Evolutionary conservation across 2,113 vertebrate species (phyloP).

Genomic region (Cochlearius cochlearius): DNA sequence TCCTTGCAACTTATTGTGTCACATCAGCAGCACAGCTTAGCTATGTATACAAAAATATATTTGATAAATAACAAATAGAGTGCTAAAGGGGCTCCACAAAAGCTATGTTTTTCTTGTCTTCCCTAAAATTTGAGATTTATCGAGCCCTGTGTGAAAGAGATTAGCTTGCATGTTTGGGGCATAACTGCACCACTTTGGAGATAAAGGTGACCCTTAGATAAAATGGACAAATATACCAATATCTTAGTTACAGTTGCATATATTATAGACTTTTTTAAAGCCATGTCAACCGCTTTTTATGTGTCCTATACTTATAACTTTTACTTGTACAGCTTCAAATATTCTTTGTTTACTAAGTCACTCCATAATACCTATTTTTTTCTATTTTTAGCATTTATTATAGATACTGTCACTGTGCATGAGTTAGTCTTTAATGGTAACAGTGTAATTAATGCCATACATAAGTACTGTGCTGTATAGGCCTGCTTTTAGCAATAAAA

Average conservation of each 20-base stretch:
- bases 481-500: not conserved
- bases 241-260: not conserved
- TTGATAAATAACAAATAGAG: not conserved
- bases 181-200: not conserved
- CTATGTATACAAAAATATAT: not conserved
- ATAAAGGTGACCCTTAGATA: not conserved
- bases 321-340: not conserved
- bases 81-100: not conserved
- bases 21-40: not conserved
- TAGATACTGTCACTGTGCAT: not conserved
- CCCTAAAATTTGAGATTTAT: not conserved
- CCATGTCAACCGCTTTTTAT: not conserved
- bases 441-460: not conserved
- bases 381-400: not conserved
- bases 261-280: not conserved
- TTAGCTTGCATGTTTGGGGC: not conserved
- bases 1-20: not conserved
- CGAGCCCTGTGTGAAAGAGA: not conserved
- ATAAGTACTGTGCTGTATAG: not conserved
- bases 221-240: not conserved
- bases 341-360: not conserved
- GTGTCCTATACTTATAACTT: not conserved
- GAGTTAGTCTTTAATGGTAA: not conserved
- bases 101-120: not conserved
- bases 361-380: not conserved